Percentiles rank a stretch among this genome's conserved stretches.
phyloP scores from a whole-genome alignment of 1,140 invertebrate genomes.

The Metopolophium dirhodum region DNA sequence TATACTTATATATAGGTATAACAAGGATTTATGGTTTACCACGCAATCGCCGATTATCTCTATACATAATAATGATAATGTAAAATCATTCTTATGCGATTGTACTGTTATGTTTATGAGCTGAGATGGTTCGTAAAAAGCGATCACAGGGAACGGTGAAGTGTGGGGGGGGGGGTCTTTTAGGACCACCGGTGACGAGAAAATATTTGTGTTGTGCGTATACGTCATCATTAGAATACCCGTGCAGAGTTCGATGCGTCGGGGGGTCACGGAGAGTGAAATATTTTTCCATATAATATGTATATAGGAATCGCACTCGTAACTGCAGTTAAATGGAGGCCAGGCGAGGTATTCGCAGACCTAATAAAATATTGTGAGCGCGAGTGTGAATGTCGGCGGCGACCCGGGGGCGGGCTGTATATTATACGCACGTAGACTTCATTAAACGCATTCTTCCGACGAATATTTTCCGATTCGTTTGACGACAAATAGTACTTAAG shows the following conservation, averaged over 20 bases:
- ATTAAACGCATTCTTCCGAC: slow-evolving; percentile 27
- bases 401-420: neutral
- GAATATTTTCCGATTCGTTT: slow-evolving; percentile 19
- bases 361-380: neutral
- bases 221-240: neutral
- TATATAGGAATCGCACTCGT: neutral
- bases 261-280: neutral
- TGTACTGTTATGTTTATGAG: neutral
- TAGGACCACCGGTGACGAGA: neutral
- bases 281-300: neutral
- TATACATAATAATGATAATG: neutral
- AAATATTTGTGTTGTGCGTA: neutral
- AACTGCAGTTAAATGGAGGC: neutral
- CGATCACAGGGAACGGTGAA: neutral
- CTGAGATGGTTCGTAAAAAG: neutral
- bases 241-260: neutral
- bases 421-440: neutral
- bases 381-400: too few relatives aligned
- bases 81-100: neutral
- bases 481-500: neutral
- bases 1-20: neutral
- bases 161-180: neutral
- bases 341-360: neutral
- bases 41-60: too few relatives aligned
- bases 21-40: neutral